Conservation (phyloP, 1,140 invertebrate genomes). For the Neotoxoptera formosana region DNA sequence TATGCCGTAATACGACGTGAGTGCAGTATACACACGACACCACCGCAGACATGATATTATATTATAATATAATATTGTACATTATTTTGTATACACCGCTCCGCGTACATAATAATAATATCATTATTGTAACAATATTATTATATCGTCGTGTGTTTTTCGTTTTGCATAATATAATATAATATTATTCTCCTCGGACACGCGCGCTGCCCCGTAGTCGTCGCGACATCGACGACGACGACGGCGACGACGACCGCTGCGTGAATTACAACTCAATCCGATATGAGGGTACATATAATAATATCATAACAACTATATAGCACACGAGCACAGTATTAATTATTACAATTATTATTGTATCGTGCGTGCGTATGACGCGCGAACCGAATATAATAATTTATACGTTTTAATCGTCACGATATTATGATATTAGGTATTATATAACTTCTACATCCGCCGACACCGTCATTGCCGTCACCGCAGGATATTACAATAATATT, state of each 20-base stretch:
- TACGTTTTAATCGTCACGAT: background rate
- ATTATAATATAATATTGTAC: background rate
- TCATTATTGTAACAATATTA: background rate
- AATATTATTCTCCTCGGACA: background rate
- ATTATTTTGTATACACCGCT: background rate
- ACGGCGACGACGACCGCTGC: background rate
- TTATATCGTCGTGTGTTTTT: background rate
- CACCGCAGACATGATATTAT: background rate
- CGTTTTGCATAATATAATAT: background rate
- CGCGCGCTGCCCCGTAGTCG: background rate
- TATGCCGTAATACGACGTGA: background rate
- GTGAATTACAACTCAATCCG: conserved; percentile 38
- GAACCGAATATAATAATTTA: background rate
- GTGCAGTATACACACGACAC: background rate
- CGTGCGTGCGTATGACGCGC: too few species aligned
- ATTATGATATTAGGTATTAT: background rate
- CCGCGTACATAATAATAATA: background rate
- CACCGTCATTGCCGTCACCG: background rate
- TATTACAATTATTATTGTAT: background rate
- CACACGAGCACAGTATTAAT: background rate
- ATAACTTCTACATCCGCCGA: background rate
- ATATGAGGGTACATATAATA: background rate
- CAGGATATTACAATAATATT: background rate
- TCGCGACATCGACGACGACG: background rate
- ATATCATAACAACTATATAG: too few species aligned